Conservation (phyloP, 1,140 invertebrate species). For the Caenorhabditis remanei region DNA sequence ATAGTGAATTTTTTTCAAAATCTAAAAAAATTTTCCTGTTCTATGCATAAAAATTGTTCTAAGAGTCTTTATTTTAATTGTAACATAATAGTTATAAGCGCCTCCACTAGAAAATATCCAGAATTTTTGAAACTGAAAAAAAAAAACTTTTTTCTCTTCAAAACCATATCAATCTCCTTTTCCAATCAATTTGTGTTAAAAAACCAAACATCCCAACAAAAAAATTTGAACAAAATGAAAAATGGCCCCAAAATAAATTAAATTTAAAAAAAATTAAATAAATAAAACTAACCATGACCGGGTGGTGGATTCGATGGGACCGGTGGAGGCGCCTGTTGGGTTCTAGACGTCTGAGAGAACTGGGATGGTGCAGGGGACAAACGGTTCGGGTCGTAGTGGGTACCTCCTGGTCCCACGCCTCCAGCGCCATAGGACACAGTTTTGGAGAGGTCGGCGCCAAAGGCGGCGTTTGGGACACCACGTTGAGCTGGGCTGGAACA, state of each 20-base stretch:
- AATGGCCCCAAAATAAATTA: not conserved
- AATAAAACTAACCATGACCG: not conserved
- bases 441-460: conserved; percentile 20
- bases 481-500: conserved; percentile 53
- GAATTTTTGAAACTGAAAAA: no score
- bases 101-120: no score
- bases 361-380: conserved; percentile 28
- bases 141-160: no score
- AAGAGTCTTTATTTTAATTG: no score
- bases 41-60: no score
- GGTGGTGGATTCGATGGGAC: conserved; percentile 55
- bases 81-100: no score
- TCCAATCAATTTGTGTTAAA: no score
- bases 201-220: not conserved
- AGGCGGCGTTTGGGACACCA: conserved; percentile 46
- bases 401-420: conserved; percentile 18
- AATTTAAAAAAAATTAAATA: not conserved
- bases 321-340: conserved; percentile 35
- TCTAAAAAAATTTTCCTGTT: no score
- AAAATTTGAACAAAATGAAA: not conserved
- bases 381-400: conserved; percentile 37
- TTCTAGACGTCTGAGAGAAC: not conserved
- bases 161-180: no score
- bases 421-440: conserved; percentile 37
- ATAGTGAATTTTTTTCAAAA: no score